phyloP scores from a whole-genome alignment of 2,113 vertebrate species.

The Microcebus tavaratra region DNA sequence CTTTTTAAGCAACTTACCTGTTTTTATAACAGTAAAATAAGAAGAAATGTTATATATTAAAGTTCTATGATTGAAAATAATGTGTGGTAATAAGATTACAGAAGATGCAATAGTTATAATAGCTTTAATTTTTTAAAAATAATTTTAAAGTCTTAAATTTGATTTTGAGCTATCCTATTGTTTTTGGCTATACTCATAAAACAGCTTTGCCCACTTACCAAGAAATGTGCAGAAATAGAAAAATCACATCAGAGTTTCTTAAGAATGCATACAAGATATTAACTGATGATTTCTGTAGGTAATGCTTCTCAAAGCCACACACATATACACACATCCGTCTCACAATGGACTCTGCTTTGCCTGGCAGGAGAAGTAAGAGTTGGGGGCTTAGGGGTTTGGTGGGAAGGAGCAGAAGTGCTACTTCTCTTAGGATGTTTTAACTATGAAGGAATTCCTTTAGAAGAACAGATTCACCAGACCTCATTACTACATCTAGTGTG shows the following conservation, averaged over 20 bases:
- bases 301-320: background rate
- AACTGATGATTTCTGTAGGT: background rate
- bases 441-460: background rate
- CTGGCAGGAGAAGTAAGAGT: background rate
- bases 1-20: background rate
- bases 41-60: background rate
- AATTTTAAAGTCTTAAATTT: background rate
- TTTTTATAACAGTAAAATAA: background rate
- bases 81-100: background rate
- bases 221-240: background rate
- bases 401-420: background rate
- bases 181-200: background rate
- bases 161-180: background rate
- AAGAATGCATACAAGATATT: background rate
- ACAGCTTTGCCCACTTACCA: background rate
- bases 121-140: background rate
- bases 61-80: background rate
- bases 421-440: background rate
- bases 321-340: background rate
- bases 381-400: background rate
- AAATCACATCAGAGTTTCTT: background rate
- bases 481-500: background rate
- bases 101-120: background rate
- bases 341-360: background rate
- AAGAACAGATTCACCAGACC: background rate